phyloP scores from a whole-genome alignment of 2,797 vertebrate species.

The Pseudomugil tenellus region DNA sequence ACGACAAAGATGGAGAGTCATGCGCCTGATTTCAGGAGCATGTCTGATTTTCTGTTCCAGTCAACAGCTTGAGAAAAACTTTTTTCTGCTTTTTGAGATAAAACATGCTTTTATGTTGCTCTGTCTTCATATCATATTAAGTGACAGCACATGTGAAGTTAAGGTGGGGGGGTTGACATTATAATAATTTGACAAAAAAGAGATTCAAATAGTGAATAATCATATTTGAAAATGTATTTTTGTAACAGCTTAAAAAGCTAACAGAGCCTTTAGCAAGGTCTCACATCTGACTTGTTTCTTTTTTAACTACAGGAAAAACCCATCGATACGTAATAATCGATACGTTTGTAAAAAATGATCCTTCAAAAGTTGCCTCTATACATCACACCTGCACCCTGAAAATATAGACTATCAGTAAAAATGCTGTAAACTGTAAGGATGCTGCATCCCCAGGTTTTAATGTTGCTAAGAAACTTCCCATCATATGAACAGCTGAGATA shows the following conservation, averaged over 20 bases:
- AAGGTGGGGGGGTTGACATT: background rate
- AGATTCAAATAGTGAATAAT: background rate
- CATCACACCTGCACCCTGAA: background rate
- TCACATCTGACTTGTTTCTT: too few relatives aligned
- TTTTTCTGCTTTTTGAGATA: conserved; percentile 17
- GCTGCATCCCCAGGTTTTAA: background rate
- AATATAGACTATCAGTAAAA: too few relatives aligned
- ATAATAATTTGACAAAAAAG: background rate
- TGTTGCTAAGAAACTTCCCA: background rate
- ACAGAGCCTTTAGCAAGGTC: background rate
- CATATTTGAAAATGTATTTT: background rate
- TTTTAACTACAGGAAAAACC: too few relatives aligned
- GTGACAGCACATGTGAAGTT: conserved; percentile 17
- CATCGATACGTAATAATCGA: too few relatives aligned
- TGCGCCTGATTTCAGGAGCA: conserved; percentile 23
- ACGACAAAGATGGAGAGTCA: conserved; percentile 40
- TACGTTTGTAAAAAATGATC: too few relatives aligned
- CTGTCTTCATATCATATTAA: conserved; percentile 15
- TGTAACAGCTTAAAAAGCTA: background rate
- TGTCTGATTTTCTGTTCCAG: conserved; percentile 31
- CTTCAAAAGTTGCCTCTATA: background rate
- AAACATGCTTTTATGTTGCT: background rate
- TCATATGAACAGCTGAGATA: background rate
- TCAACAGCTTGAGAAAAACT: conserved; percentile 9
- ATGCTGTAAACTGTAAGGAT: background rate